These are phyloP conservation scores for Cynopterus brachyotis DNA, from an alignment of 2,113 vertebrate species.

Conservation along the genomic window DNA sequence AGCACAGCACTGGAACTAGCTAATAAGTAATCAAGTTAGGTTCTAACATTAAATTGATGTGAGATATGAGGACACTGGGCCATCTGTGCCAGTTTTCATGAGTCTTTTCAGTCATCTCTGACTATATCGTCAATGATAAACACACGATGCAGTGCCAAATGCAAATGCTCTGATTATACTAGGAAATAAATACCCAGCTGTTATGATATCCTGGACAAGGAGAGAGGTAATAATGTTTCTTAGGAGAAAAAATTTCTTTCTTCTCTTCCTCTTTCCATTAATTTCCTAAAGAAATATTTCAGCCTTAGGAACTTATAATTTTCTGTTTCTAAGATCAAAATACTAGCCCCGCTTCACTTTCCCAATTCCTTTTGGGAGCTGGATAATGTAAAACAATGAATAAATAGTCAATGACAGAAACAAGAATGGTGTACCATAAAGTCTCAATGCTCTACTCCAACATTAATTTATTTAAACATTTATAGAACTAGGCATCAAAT, in stretches of 20 bases:
- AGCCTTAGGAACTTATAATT: not conserved
- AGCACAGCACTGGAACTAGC: not conserved
- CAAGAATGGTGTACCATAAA: not conserved
- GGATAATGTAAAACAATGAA: not conserved
- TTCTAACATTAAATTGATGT: not conserved
- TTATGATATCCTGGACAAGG: not conserved
- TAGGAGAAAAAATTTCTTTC: not conserved
- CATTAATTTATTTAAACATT: not conserved
- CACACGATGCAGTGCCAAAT: not conserved
- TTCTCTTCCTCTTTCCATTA: not conserved
- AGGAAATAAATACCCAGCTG: not conserved
- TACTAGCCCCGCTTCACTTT: not conserved
- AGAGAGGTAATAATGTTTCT: not conserved
- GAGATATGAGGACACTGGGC: not conserved
- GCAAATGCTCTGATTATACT: not conserved
- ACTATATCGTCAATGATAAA: not conserved
- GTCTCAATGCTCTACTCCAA: not conserved
- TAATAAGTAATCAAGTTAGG: not conserved
- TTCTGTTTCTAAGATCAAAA: not conserved
- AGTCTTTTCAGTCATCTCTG: not conserved
- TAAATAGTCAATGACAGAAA: not conserved
- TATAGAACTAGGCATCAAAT: not conserved
- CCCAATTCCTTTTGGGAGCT: not conserved
- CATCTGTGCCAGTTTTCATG: not conserved
- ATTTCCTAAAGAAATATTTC: not conserved